Conservation (phyloP, 2,888 invertebrate genomes). For the Polyploca ridens region DNA sequence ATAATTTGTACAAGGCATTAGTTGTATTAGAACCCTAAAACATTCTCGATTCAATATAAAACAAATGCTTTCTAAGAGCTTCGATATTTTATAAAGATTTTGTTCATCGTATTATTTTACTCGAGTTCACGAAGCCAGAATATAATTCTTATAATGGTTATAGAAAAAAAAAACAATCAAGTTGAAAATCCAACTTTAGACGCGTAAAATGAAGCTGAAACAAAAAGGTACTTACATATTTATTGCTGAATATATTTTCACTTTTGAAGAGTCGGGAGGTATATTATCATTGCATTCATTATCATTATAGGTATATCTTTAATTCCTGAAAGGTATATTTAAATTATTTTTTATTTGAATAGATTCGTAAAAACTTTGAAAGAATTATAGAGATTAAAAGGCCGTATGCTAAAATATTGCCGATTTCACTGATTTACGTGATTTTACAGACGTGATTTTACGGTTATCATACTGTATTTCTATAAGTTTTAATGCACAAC, state of each 20-base stretch:
- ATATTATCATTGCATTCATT: neutral
- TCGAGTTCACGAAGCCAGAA: neutral
- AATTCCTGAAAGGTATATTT: too few species aligned
- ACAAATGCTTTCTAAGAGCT: neutral
- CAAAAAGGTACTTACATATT: neutral
- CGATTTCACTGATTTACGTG: too few species aligned
- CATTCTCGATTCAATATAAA: neutral
- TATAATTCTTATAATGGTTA: neutral
- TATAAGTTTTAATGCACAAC: too few species aligned
- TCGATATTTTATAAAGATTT: neutral
- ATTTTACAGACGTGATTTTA: too few species aligned
- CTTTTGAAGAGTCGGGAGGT: neutral
- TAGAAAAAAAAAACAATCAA: neutral
- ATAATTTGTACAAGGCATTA: too few species aligned
- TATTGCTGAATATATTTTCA: neutral
- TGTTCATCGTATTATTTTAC: neutral
- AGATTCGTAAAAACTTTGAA: too few species aligned
- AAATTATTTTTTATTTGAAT: neutral
- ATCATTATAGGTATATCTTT: neutral
- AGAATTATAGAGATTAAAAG: too few species aligned
- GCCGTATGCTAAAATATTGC: too few species aligned
- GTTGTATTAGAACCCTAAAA: too few species aligned
- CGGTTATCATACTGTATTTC: too few species aligned
- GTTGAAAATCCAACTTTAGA: neutral
- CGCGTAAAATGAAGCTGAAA: slow-evolving; percentile 2